phyloP scores from a whole-genome alignment of 2,888 invertebrate species.

The Rhamnusium bicolor region DNA sequence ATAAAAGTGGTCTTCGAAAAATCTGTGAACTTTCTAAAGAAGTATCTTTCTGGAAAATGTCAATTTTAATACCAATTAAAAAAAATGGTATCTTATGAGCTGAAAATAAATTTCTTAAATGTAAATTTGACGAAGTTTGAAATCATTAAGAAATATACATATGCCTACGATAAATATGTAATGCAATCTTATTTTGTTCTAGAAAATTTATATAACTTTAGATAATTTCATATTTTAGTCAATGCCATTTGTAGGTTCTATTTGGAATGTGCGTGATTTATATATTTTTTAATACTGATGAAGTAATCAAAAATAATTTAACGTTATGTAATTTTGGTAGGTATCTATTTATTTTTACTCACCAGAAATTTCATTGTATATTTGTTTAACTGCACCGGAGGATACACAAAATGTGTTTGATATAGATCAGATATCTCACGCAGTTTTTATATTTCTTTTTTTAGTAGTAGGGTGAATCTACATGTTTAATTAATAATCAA shows the following conservation, averaged over 20 bases:
- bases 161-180: no score
- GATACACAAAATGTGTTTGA: slow-evolving; percentile 10
- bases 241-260: neutral
- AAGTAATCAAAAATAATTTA: neutral
- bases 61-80: no score
- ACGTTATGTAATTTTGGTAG: neutral
- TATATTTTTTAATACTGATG: neutral
- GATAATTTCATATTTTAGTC: neutral
- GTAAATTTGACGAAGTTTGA: no score
- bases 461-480: slow-evolving; percentile 31
- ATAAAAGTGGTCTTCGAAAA: no score
- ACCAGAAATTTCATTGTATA: slow-evolving; percentile 30
- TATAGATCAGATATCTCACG: neutral
- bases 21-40: no score
- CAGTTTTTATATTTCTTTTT: slow-evolving; percentile 18
- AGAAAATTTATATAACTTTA: no score
- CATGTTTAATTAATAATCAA: slow-evolving; percentile 19
- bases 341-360: neutral
- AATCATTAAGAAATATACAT: no score
- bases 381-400: slow-evolving; percentile 9
- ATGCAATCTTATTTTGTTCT: neutral
- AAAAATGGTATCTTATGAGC: no score
- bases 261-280: neutral
- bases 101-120: no score
- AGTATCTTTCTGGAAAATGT: no score